Evolutionary conservation across 2,888 invertebrate genomes (phyloP).

Genomic region (Folsomia manolachei): DNA sequence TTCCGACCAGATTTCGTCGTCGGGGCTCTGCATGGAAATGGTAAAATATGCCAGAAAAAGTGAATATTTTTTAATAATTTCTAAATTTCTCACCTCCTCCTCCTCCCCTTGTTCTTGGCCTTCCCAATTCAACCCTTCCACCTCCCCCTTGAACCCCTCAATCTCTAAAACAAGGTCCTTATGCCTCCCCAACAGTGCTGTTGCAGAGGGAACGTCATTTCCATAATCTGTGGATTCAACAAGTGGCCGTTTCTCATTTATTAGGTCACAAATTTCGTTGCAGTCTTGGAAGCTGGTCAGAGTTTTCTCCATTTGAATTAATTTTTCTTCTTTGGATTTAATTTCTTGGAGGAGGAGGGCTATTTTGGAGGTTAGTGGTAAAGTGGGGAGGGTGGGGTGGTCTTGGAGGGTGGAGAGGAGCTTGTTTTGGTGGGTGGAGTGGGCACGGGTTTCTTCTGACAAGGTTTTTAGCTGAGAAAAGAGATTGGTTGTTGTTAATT

Average conservation of each 20-base stretch:
- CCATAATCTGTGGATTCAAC: conserved; percentile 88
- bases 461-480: conserved; percentile 71
- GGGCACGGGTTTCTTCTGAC: conserved; percentile 79
- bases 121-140: conserved; percentile 63
- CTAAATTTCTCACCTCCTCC: not conserved
- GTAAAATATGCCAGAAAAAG: no score
- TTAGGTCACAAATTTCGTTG: conserved; percentile 96
- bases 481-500: no score
- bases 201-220: conserved; percentile 85
- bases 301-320: not conserved
- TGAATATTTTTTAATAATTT: no score
- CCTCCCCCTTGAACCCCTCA: conserved; percentile 81
- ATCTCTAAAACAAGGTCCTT: conserved; percentile 83
- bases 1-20: conserved; percentile 14
- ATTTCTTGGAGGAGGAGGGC: not conserved
- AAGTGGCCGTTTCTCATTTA: conserved; percentile 90
- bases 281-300: conserved; percentile 63
- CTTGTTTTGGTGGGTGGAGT: conserved; percentile 53
- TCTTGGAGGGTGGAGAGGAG: not conserved
- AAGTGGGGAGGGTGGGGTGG: not conserved
- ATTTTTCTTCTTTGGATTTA: not conserved
- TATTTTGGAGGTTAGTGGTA: not conserved
- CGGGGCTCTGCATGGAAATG: conserved; percentile 60
- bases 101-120: not conserved
- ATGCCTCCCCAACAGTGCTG: conserved; percentile 82